phyloP scores from a whole-genome alignment of 2,113 vertebrate genomes.

The Neolamprologus variostigma region DNA sequence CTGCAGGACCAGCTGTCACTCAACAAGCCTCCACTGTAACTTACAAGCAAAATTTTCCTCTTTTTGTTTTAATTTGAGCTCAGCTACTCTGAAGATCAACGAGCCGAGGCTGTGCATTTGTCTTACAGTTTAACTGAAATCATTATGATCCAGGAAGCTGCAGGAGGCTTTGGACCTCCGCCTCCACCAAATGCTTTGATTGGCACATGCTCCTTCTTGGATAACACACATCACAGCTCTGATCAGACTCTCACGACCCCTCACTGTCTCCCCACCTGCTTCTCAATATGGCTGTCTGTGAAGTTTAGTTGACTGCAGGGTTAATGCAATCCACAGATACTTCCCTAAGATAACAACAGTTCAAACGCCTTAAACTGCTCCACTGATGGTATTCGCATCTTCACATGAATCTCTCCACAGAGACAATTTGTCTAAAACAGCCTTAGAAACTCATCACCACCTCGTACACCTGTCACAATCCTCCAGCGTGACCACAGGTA shows the following conservation, averaged over 20 bases:
- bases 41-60: neutral
- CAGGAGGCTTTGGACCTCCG: neutral
- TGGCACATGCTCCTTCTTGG: neutral
- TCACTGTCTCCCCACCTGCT: constrained; percentile 43
- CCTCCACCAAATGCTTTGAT: neutral
- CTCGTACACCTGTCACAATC: neutral
- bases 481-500: neutral
- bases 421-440: neutral
- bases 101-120: neutral
- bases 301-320: neutral
- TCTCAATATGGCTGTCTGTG: constrained; percentile 33
- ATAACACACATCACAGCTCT: neutral
- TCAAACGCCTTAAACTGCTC: neutral
- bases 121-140: neutral
- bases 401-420: neutral
- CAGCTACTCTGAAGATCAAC: neutral
- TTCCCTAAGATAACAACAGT: neutral
- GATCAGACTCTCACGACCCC: constrained; percentile 10
- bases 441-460: neutral
- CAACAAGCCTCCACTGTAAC: neutral
- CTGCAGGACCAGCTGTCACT: neutral
- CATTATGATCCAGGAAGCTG: neutral
- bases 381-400: neutral
- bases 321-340: neutral
- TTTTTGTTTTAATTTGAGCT: neutral